phyloP scores from a whole-genome alignment of 2,797 vertebrate genomes.

The Clamator glandarius region DNA sequence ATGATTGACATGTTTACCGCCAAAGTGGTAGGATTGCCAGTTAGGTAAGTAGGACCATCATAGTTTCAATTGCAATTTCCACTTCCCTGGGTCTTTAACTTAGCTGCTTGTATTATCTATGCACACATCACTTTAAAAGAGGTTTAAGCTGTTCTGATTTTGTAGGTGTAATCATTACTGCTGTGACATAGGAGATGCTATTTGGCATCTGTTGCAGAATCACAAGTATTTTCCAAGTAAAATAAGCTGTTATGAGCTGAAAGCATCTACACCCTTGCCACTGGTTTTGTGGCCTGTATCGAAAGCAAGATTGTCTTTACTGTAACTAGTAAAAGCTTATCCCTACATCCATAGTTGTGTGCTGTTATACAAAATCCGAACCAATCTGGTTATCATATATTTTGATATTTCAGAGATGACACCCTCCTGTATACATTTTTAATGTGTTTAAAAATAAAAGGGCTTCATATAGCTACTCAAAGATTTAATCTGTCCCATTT shows the following conservation, averaged over 20 bases:
- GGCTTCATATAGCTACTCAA: background rate
- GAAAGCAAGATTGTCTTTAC: background rate
- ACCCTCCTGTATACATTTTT: background rate
- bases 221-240: background rate
- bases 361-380: background rate
- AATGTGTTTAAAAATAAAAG: background rate
- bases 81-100: background rate
- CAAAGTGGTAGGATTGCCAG: background rate
- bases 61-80: background rate
- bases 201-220: background rate
- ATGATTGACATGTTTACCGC: background rate
- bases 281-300: background rate
- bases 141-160: background rate
- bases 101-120: background rate
- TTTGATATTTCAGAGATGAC: background rate
- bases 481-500: background rate
- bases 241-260: background rate
- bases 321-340: background rate
- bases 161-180: background rate
- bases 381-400: background rate
- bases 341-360: background rate
- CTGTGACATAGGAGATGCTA: background rate
- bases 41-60: background rate
- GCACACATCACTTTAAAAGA: background rate
- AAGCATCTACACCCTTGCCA: background rate